A percentile compares a stretch with the other conserved stretches of the same genome.
phyloP scores from a whole-genome alignment of 2,797 vertebrate genomes.

The Typhlichthys eigenmanni region DNA sequence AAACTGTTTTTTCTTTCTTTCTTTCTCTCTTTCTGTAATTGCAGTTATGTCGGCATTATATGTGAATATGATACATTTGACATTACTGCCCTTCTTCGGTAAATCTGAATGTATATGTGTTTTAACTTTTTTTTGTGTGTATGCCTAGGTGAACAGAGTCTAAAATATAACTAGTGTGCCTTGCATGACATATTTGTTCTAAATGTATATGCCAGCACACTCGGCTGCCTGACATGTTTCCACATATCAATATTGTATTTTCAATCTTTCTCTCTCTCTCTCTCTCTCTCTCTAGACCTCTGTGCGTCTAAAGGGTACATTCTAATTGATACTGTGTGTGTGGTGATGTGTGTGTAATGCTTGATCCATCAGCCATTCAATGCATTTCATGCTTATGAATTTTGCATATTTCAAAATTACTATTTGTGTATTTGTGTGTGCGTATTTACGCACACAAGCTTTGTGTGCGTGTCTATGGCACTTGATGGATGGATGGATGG shows the following conservation, averaged over 20 bases:
- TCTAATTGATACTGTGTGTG: background rate
- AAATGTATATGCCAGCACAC: background rate
- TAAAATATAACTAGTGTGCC: too few relatives aligned
- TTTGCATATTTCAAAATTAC: slow-evolving; percentile 32
- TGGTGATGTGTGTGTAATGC: slow-evolving; percentile 8
- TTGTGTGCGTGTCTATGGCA: background rate
- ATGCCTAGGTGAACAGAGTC: too few relatives aligned
- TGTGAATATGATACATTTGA: background rate
- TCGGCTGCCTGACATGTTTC: too few relatives aligned
- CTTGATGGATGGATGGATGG: background rate
- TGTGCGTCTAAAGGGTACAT: background rate
- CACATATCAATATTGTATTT: slow-evolving; percentile 2
- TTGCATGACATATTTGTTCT: slow-evolving; percentile 15
- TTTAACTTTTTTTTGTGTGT: too few relatives aligned
- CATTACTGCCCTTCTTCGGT: too few relatives aligned
- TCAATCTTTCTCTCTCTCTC: background rate
- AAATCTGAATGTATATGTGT: too few relatives aligned
- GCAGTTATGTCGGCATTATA: too few relatives aligned
- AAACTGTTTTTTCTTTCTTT: too few relatives aligned
- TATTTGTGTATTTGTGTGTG: slow-evolving; percentile 11
- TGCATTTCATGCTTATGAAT: slow-evolving; percentile 26
- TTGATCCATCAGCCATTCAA: slow-evolving; percentile 21
- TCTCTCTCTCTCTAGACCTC: background rate
- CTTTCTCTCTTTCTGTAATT: too few relatives aligned
- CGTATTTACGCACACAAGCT: background rate